Base-by-base conservation (phyloP, 2,113 vertebrate species). In the Dicerorhinus sumatrensis region DNA sequence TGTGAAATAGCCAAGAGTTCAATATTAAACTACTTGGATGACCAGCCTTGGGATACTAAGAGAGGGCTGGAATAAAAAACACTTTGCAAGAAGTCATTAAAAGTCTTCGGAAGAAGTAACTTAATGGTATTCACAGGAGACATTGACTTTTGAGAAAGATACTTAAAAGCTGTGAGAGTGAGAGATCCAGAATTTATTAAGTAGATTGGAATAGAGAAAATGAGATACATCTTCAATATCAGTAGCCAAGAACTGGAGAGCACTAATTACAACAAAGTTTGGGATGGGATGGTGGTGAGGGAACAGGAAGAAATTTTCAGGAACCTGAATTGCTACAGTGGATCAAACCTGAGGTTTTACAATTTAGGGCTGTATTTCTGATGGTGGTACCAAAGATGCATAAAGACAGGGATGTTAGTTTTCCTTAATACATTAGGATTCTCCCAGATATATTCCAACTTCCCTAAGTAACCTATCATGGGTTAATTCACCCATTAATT, bases 361-460 rank as follows among this genome's bases (percentile, higher is more conserved):
- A 36, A 5, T 48, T 86, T 73, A 46, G 67, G 58, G 51, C 0
- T 46, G 4, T 69, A 39, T 87, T 51, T 85, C 36, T 81, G 70
- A 86, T 36, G 21, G 4, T 79, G 29, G n/a, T 29, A 42, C 81
- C 31, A 84, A 79, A 31, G 42, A 33, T 23, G 9, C 3, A 39
- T 60, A 65, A n/a, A 18, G 29, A 75, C n/a, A 83, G 14, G 36
- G 33, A 18, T 46, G 42, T 27, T 87, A 39, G 33, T 60, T 86
- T 91, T 69, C 29, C 56, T 93, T 63, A 67, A 93, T 60, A 54
- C 86, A 60, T 23, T 88, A 83, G 58, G 46, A 36, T 89, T 92
- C 29, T 85, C 23, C 16, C 31, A 67, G 36, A 58, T 48, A 67
- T 20, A 75, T 20, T 92, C 33, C 60, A 76, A 2, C 16, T 82